Percentiles rank a stretch among this genome's conserved stretches.
These are phyloP conservation scores for Drosophila falleni DNA, from an alignment of 2,888 invertebrate species.

Conservation along the genomic window DNA sequence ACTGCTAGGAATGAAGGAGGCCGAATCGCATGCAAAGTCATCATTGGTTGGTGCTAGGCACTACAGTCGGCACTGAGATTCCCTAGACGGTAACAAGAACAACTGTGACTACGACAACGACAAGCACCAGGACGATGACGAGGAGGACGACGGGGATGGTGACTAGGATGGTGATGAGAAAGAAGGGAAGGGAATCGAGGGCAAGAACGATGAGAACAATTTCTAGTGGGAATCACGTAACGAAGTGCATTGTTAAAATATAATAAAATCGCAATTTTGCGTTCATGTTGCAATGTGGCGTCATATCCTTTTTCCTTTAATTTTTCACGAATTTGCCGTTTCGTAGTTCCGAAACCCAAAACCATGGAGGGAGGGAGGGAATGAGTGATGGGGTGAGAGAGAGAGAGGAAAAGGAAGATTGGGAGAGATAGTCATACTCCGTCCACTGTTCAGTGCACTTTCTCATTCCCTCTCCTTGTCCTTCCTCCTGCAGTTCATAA, in stretches of 20 bases:
- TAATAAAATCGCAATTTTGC: constrained; percentile 82
- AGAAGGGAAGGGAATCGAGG: neutral
- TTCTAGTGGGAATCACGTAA: constrained; percentile 82
- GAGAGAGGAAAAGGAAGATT: neutral
- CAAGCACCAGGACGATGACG: neutral
- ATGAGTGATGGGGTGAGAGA: neutral
- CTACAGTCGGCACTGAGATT: constrained; percentile 30
- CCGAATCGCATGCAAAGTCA: constrained; percentile 48
- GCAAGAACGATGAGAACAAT: constrained; percentile 55
- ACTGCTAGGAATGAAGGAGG: neutral
- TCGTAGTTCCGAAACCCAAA: constrained; percentile 77
- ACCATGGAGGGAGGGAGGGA: constrained; percentile 15
- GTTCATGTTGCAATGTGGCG: constrained; percentile 81
- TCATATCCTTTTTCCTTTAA: constrained; percentile 82
- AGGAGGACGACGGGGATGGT: constrained; percentile 7
- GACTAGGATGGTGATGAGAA: no score
- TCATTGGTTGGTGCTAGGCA: constrained; percentile 46
- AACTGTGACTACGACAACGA: constrained; percentile 19
- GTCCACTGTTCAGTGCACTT: constrained; percentile 30
- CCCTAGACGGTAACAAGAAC: constrained; percentile 40
- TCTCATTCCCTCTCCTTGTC: constrained; percentile 18
- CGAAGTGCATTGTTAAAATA: constrained; percentile 81
- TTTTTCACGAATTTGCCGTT: constrained; percentile 82
- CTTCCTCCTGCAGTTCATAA: constrained; percentile 59
- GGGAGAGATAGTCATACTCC: neutral